Conservation (phyloP, 2,888 invertebrate genomes). For the Sturmia bella region DNA sequence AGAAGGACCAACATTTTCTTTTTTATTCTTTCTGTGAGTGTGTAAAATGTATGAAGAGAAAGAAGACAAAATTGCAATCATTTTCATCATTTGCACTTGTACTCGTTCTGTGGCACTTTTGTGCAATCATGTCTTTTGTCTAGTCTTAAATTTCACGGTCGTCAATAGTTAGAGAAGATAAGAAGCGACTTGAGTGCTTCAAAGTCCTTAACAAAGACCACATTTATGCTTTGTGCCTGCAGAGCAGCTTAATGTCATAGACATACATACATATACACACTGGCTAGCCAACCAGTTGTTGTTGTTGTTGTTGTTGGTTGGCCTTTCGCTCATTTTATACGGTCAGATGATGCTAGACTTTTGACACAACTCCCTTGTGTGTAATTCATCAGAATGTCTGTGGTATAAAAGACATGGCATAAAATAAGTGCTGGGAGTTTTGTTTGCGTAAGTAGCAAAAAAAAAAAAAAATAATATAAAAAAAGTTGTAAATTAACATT, state of each 20-base stretch:
- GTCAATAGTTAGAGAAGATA: constrained; percentile 61
- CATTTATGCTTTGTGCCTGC: constrained; percentile 2
- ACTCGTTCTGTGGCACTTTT: constrained; percentile 30
- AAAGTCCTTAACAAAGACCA: constrained; percentile 33
- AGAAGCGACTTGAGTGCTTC: constrained; percentile 44
- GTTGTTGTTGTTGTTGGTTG: no score
- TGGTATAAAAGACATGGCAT: constrained; percentile 53
- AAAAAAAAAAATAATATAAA: background rate
- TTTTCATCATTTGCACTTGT: constrained; percentile 44
- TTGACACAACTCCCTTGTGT: constrained; percentile 67
- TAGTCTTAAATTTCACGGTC: constrained; percentile 67
- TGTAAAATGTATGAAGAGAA: background rate
- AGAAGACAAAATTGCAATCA: constrained; percentile 35
- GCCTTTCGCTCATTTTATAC: constrained; percentile 20
- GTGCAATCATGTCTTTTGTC: constrained; percentile 60
- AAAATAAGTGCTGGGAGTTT: constrained; percentile 39
- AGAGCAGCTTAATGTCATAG: constrained; percentile 23
- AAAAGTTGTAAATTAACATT: background rate
- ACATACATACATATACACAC: background rate
- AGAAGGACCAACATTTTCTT: constrained; percentile 24
- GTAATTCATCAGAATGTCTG: constrained; percentile 65
- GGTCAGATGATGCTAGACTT: constrained; percentile 57
- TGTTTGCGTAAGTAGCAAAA: constrained; percentile 28
- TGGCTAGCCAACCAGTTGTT: no score
- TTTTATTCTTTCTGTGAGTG: constrained; percentile 18